Base-by-base conservation (phyloP, 64 coral and sea anemone genomes). In the Trachythela sp. region DNA sequence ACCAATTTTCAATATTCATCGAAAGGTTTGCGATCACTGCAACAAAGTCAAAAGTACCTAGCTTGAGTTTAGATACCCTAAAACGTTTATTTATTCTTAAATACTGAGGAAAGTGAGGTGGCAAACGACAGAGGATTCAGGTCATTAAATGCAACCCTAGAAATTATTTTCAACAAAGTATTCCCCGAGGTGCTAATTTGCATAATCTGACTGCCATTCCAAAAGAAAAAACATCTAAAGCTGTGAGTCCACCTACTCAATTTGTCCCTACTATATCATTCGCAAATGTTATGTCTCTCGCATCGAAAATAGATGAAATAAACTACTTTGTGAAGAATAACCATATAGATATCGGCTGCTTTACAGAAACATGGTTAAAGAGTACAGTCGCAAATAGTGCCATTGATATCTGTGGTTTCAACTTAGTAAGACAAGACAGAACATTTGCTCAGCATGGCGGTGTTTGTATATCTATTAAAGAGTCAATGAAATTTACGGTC, bases 11-110 rank as follows among this genome's bases (percentile, higher is more conserved):
- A n/a, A n/a, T n/a, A n/a, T n/a, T n/a, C n/a, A n/a, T n/a, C n/a
- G n/a, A n/a, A n/a, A n/a, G n/a, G n/a, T n/a, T n/a, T n/a, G n/a
- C n/a, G n/a, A n/a, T n/a, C n/a, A n/a, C n/a, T n/a, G n/a, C n/a
- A n/a, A 85, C 40, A 49, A 33, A 85, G 84, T 85, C 84, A 85
- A 40, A 85, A 85, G 84, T 85, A 85, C 42, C 84, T 85, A 48
- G 34, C 84, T 85, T 39, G 37, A 3, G 13, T 85, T 85, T 85
- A 39, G 84, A 85, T 85, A 85, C 22, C 42, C 40, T 85, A 85
- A 85, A 85, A 85, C n/a, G 42, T 85, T 41, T 85, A 85, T 85
- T 40, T 85, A 85, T 85, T 39, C 84, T 85, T 39, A 48, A 85
- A 85, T 85, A 48, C 42, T 40, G 40, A 85, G 38, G 84, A 85